Percentiles rank a stretch among this genome's conserved stretches.
phyloP scores from a whole-genome alignment of 2,113 vertebrate genomes.

The Caranx melampygus region DNA sequence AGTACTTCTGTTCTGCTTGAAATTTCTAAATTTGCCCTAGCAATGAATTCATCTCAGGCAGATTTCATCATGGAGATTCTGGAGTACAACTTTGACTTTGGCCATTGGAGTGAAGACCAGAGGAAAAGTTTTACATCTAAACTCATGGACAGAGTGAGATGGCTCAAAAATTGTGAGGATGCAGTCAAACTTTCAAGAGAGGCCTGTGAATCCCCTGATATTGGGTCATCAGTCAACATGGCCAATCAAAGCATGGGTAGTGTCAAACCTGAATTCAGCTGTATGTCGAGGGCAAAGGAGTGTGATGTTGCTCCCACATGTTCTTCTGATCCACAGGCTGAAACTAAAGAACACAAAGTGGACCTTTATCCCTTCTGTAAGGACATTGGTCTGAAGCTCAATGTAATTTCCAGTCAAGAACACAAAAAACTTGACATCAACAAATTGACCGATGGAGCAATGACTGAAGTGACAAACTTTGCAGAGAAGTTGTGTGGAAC shows the following conservation, averaged over 20 bases:
- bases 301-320: neutral
- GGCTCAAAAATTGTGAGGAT: slow-evolving; percentile 14
- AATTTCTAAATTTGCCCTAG: slow-evolving; percentile 46
- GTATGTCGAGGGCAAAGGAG: neutral
- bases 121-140: slow-evolving; percentile 8
- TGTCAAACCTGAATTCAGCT: neutral
- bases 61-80: slow-evolving; percentile 56
- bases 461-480: slow-evolving; percentile 48
- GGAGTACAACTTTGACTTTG: slow-evolving; percentile 47
- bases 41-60: slow-evolving; percentile 43
- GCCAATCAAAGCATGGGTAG: neutral
- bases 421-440: slow-evolving; percentile 16
- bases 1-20: neutral
- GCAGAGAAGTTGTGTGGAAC: slow-evolving; percentile 49
- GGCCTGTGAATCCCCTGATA: slow-evolving; percentile 32
- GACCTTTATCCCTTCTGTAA: slow-evolving; percentile 31
- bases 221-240: neutral
- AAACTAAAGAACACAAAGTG: neutral
- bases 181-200: slow-evolving; percentile 25
- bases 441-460: slow-evolving; percentile 36
- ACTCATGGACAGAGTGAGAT: slow-evolving; percentile 26
- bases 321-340: neutral
- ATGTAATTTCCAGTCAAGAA: neutral
- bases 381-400: slow-evolving; percentile 39
- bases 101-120: neutral